phyloP scores from a whole-genome alignment of 2,888 invertebrate genomes.

The Nudaria mundana region DNA sequence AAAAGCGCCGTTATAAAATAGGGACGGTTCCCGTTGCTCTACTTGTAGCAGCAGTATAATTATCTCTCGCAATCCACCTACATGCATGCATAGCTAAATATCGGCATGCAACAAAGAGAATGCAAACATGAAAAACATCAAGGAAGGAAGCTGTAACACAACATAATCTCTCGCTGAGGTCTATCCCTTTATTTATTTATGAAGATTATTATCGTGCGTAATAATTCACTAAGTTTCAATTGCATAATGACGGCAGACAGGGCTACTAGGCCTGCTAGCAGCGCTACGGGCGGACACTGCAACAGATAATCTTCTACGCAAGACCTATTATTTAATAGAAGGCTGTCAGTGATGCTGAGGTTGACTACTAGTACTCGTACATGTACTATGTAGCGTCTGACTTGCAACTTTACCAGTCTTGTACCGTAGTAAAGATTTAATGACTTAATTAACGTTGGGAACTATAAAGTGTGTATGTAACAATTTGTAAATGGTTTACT shows the following conservation, averaged over 20 bases:
- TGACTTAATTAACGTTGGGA: slow-evolving; percentile 35
- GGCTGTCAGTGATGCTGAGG: slow-evolving; percentile 60
- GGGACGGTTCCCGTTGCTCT: no score
- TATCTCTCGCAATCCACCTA: no score
- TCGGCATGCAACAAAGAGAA: slow-evolving; percentile 3
- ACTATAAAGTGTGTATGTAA: slow-evolving; percentile 15
- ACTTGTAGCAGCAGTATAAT: no score
- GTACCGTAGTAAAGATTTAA: slow-evolving; percentile 23
- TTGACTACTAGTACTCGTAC: slow-evolving; percentile 42
- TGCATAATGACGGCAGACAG: slow-evolving; percentile 78
- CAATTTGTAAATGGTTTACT: no score
- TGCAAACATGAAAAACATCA: slow-evolving; percentile 15
- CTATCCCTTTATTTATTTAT: slow-evolving; percentile 75
- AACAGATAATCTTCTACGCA: slow-evolving; percentile 66
- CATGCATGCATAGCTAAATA: no score
- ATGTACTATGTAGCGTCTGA: slow-evolving; percentile 25
- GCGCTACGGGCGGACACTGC: slow-evolving; percentile 63
- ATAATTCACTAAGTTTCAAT: slow-evolving; percentile 81
- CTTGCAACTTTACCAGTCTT: slow-evolving; percentile 21
- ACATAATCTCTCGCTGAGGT: slow-evolving; percentile 50
- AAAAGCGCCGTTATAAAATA: no score
- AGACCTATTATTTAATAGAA: slow-evolving; percentile 74
- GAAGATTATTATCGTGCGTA: slow-evolving; percentile 77
- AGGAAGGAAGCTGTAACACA: slow-evolving; percentile 33
- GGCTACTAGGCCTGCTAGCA: slow-evolving; percentile 56